Evolutionary conservation across 1,140 invertebrate genomes (phyloP), one percentile per base, ranked within the genome.

Genomic region (Caenorhabditis briggsae): DNA sequence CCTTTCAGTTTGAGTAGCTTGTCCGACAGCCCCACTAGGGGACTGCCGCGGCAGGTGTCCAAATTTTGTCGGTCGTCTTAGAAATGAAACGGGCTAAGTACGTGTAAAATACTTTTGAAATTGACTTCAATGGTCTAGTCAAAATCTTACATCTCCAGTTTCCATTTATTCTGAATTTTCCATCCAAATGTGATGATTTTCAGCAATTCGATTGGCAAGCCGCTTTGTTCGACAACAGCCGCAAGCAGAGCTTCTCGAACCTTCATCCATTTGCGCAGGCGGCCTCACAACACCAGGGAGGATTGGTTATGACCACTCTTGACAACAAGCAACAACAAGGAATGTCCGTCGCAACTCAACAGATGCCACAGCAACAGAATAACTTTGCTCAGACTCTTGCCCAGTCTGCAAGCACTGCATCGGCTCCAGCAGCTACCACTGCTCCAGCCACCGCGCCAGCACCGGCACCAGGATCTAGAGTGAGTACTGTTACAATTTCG

Each of bases 151-250:
- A 18, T n/a, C n/a, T 43, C n/a, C 48, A 43, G 6, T 11, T 18
- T 1, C 9, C 7, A 50, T 2, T 43, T 2, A 14, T 23, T 5
- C 48, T 5, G 5, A n/a, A 33, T 33, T 33, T n/a, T 25, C 12
- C 7, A 48, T 5, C 23, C 23, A 78, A 53, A 53, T 12, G 9
- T 78, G 5, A 0, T 46, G 20, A 20, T 53, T 78, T 78, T 78
- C 70, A 78, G 70, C 70, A 78, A 78, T 50, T 78, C n/a, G 70
- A 78, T 53, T 78, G 70, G 70, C 70, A 78, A 78, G n/a, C 70
- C 46, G 70, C 70, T 78, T 53, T 78, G 70, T 78, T 78, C 46
- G 70, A 78, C 18, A 78, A 78, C 46, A 78, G 46, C 70, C 43
- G 70, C 70, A 78, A 78, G 70, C 20, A 46, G 1, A 78, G 70